Base-by-base conservation (phyloP, 2,888 invertebrate species). In the Corbicula japonica region DNA sequence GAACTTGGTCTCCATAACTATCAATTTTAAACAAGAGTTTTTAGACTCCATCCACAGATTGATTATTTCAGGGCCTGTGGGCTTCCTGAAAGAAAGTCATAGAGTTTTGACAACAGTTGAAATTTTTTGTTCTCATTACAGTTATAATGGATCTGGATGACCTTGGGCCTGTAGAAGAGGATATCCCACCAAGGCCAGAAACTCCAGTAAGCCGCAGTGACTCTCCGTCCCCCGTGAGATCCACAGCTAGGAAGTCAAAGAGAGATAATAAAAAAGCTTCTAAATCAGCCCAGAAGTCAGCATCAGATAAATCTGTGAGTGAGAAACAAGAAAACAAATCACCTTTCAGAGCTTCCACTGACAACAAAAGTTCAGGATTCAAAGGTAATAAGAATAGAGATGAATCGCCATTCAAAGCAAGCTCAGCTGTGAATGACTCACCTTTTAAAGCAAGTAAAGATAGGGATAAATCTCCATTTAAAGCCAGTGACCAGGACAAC, bases 121-220 rank as follows among this genome's bases (percentile, higher is more conserved):
- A 41, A 41, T 12, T 12, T 18, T 41, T 41, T 41, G 10, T 41
- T 41, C 48, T 35, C 44, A 50, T 81, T 77, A 23, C 84, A 90
- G 89, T 83, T 32, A 78, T 85, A 21, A 85, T 85, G 85, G 83
- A 85, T 46, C 60, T 85, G 1, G 85, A 83, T 41, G 81, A 76
- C 2, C 68, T 85, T 28, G 83, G 75, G 4, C 80, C 71, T 18
- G 69, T 69, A 15, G 74, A 69, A 2, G 77, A 76, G n/a, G 72
- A 79, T 15, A 34, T 73, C 35, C 70, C 74, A 1, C 35, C 70
- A 2, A 48, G 46, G 5, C 60, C 63, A n/a, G 70, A 70, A 1
- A 74, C 79, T 4, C 52, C 70, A n/a, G 28, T 38, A n/a, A 60
- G 65, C n/a, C 46, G 61, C 28, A 72, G 46, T 34, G 76, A 78